Conservation (phyloP, 2,113 vertebrate species). For the Galemys pyrenaicus region DNA sequence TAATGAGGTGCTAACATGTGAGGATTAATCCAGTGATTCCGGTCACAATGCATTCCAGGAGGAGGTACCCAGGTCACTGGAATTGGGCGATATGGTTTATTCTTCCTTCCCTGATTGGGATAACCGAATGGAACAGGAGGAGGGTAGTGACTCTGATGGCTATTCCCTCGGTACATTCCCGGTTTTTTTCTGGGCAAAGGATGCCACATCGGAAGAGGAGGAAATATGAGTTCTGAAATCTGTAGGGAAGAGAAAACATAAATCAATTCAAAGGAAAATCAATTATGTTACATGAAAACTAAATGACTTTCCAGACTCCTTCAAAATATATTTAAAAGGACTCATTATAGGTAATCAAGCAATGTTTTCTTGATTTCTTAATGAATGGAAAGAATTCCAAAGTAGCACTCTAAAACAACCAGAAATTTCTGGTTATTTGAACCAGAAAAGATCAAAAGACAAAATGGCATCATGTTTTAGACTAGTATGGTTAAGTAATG, state of each 20-base stretch:
- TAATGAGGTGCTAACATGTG: slow-evolving; percentile 79
- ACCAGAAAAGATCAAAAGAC: slow-evolving; percentile 25
- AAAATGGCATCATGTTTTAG: background rate
- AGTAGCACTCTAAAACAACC: background rate
- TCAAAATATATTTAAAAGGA: slow-evolving; percentile 56
- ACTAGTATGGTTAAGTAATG: background rate
- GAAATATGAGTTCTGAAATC: slow-evolving; percentile 69
- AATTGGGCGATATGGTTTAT: slow-evolving; percentile 77
- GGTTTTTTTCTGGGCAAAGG: slow-evolving; percentile 68
- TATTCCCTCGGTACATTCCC: slow-evolving; percentile 69
- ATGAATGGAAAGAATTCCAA: slow-evolving; percentile 47
- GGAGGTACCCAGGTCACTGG: slow-evolving; percentile 80
- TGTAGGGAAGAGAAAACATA: slow-evolving; percentile 47
- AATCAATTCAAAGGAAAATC: slow-evolving; percentile 35
- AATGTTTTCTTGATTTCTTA: slow-evolving; percentile 65
- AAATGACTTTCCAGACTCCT: background rate
- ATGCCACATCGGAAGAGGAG: slow-evolving; percentile 72
- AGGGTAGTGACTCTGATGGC: slow-evolving; percentile 66
- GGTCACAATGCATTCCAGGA: slow-evolving; percentile 77
- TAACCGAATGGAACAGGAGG: slow-evolving; percentile 80
- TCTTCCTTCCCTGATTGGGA: slow-evolving; percentile 80
- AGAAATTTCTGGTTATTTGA: background rate
- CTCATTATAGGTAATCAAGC: background rate
- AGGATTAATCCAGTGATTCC: slow-evolving; percentile 79
- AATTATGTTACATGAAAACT: background rate